Evolutionary conservation across 2,797 vertebrate species (phyloP).

Genomic region (Enteromius anoplus): DNA sequence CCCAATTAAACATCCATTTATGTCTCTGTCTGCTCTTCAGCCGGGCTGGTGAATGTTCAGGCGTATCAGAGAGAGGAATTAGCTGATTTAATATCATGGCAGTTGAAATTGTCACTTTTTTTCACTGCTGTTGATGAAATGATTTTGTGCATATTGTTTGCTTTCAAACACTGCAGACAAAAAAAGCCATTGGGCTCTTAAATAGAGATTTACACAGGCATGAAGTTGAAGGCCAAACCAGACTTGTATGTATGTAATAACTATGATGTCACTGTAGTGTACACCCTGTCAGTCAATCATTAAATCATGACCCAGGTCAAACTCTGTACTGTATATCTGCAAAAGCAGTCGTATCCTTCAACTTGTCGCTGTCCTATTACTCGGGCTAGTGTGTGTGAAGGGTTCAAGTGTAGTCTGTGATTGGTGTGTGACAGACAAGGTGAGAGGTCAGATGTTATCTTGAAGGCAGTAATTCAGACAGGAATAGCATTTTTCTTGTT

Average conservation of each 20-base stretch:
- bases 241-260: background rate
- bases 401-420: slow-evolving; percentile 52
- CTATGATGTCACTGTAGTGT: background rate
- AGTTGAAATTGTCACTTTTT: slow-evolving; percentile 45
- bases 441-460: slow-evolving; percentile 80
- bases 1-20: slow-evolving; percentile 73
- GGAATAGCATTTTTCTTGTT: slow-evolving; percentile 78
- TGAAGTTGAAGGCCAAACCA: background rate
- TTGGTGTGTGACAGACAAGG: slow-evolving; percentile 71
- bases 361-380: slow-evolving; percentile 7
- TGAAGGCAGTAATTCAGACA: slow-evolving; percentile 76
- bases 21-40: slow-evolving; percentile 59
- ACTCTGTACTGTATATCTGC: background rate
- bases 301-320: slow-evolving; percentile 35
- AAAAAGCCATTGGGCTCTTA: background rate
- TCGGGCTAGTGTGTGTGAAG: slow-evolving; percentile 16
- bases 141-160: slow-evolving; percentile 29
- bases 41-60: slow-evolving; percentile 55
- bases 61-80: slow-evolving; percentile 48
- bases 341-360: slow-evolving; percentile 22
- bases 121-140: slow-evolving; percentile 10
- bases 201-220: background rate
- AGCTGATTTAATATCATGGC: slow-evolving; percentile 46
- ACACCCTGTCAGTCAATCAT: background rate
- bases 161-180: background rate